Conservation (phyloP, 2,888 invertebrate genomes). For the Ophion obscuratus region DNA sequence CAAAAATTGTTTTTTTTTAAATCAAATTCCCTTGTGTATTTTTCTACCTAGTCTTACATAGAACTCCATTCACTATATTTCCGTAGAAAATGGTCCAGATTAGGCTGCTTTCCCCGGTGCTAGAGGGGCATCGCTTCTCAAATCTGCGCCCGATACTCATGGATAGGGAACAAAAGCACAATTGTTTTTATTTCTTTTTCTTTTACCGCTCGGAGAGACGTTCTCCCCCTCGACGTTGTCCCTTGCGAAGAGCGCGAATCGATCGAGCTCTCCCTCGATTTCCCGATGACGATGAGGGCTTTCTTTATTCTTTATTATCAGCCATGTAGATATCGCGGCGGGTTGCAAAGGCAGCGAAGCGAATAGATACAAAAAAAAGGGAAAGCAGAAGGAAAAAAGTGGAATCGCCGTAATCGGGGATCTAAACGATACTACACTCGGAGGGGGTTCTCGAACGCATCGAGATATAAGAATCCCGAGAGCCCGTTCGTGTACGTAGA, state of each 20-base stretch:
- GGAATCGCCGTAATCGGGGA: conserved; percentile 55
- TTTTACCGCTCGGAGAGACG: not conserved
- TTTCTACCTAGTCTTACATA: no score
- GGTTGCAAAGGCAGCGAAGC: conserved; percentile 7
- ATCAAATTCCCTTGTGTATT: no score
- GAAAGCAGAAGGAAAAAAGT: conserved; percentile 30
- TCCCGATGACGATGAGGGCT: conserved; percentile 37
- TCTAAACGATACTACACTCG: conserved; percentile 58
- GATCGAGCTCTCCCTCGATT: conserved; percentile 57
- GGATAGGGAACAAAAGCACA: not conserved
- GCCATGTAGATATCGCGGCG: conserved; percentile 45
- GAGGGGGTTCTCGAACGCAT: conserved; percentile 28
- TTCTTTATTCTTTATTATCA: conserved; percentile 43
- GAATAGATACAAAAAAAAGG: conserved; percentile 18
- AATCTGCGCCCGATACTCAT: no score
- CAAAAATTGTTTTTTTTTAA: no score
- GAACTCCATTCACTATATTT: no score
- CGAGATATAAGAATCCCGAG: not conserved
- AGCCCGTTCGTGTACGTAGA: not conserved
- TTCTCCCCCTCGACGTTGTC: not conserved
- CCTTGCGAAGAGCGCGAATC: conserved; percentile 47
- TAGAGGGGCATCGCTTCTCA: no score
- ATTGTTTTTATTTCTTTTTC: not conserved
- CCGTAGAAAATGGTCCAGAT: no score
- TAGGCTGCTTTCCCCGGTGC: no score